Conservation (phyloP, 2,113 vertebrate genomes). For the Prietella phreatophila region DNA sequence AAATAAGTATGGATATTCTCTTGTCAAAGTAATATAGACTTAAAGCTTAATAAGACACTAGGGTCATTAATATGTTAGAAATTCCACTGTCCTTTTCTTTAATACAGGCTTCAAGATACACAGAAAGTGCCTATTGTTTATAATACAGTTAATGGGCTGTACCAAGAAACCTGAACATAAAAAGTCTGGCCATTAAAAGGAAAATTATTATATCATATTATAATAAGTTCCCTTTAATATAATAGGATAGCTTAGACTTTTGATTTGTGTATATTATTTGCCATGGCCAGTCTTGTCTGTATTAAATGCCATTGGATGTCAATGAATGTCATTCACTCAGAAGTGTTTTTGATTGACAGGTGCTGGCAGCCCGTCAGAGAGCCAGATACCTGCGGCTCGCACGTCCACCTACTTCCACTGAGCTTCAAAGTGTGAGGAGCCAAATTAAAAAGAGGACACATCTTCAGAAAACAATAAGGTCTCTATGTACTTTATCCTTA, state of each 20-base stretch:
- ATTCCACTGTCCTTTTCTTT: background rate
- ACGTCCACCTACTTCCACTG: constrained; percentile 61
- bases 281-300: background rate
- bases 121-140: background rate
- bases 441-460: constrained; percentile 61
- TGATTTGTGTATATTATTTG: background rate
- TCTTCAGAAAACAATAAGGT: constrained; percentile 68
- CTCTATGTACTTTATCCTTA: background rate
- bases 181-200: background rate
- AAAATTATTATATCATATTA: background rate
- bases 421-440: constrained; percentile 60
- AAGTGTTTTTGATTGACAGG: constrained; percentile 61
- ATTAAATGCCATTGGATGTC: background rate
- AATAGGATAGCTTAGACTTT: background rate
- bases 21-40: background rate
- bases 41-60: background rate
- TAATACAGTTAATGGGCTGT: background rate
- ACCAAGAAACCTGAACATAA: background rate
- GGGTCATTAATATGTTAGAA: background rate
- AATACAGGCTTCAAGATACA: background rate
- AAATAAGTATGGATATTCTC: background rate
- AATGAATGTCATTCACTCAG: background rate
- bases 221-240: background rate
- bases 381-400: constrained; percentile 69
- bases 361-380: constrained; percentile 67